These are phyloP conservation scores for Halichoerus grypus DNA, from an alignment of 2,113 vertebrate species.

Conservation along the genomic window DNA sequence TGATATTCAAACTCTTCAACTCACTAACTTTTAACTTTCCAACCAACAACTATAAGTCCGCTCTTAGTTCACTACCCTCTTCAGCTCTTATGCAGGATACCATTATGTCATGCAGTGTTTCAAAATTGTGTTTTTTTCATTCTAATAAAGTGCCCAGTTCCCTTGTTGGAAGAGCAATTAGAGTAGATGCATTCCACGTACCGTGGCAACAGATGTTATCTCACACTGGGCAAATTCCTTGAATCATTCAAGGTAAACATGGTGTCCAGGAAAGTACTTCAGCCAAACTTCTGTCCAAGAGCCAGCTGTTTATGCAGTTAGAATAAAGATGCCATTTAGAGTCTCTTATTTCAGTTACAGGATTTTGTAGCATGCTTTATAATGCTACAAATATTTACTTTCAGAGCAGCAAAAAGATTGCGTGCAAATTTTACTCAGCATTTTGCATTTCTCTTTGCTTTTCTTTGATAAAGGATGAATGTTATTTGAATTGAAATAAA, in stretches of 20 bases:
- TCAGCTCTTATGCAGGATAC: background rate
- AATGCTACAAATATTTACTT: constrained; percentile 74
- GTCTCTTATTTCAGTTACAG: background rate
- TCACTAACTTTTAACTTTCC: background rate
- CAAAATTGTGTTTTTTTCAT: background rate
- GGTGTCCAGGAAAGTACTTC: constrained; percentile 60
- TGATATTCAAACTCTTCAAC: background rate
- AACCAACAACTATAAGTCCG: background rate
- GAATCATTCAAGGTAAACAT: constrained; percentile 74
- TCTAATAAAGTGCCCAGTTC: background rate
- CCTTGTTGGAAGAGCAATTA: background rate
- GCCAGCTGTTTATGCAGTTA: constrained; percentile 65
- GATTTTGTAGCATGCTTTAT: constrained; percentile 59
- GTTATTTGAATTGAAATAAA: constrained; percentile 43
- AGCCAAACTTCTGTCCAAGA: constrained; percentile 70
- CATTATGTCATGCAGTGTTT: background rate
- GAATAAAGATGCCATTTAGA: constrained; percentile 23
- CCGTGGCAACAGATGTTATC: constrained; percentile 64
- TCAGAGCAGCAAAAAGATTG: constrained; percentile 48
- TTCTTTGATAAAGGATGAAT: constrained; percentile 14
- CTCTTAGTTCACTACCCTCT: background rate
- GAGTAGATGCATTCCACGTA: background rate
- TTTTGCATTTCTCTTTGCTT: constrained; percentile 56
- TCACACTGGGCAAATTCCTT: constrained; percentile 44
- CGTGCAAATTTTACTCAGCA: constrained; percentile 51